These are phyloP conservation scores for Otus sunia DNA, from an alignment of 2,113 vertebrate species.

Conservation along the genomic window DNA sequence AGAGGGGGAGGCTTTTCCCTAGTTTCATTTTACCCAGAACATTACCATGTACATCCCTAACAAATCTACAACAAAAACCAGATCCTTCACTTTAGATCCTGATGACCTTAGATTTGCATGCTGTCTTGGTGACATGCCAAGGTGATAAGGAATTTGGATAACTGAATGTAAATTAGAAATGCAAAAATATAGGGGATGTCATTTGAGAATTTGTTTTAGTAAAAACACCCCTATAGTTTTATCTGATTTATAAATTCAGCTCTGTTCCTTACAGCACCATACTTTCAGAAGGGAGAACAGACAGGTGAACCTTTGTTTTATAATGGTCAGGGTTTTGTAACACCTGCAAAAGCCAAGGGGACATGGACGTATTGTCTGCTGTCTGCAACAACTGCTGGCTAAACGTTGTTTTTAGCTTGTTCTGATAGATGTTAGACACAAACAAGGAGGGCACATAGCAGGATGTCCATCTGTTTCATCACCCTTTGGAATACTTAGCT, in stretches of 20 bases:
- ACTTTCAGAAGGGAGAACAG: not conserved
- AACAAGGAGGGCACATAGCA: not conserved
- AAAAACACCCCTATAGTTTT: not conserved
- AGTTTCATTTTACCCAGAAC: not conserved
- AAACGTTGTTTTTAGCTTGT: not conserved
- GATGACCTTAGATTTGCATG: not conserved
- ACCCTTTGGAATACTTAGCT: not conserved
- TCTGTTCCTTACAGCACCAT: not conserved
- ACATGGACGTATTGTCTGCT: not conserved
- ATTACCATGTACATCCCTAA: not conserved
- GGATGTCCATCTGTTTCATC: accelerated
- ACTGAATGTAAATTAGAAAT: not conserved
- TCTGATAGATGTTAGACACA: not conserved
- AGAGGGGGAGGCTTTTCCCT: not conserved
- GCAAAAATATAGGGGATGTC: accelerated
- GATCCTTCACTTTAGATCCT: not conserved
- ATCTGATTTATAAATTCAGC: not conserved
- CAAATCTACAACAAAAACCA: not conserved
- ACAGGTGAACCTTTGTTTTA: not conserved
- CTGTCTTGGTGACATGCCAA: not conserved
- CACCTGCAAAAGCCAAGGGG: not conserved
- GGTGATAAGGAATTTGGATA: not conserved
- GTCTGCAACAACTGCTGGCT: not conserved
- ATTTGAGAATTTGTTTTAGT: not conserved
- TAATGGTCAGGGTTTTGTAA: not conserved